These are phyloP conservation scores for Aurelia sp. DNA, from an alignment of 30 jellyfish, hydroid and myxozoan species.

Conservation along the genomic window DNA sequence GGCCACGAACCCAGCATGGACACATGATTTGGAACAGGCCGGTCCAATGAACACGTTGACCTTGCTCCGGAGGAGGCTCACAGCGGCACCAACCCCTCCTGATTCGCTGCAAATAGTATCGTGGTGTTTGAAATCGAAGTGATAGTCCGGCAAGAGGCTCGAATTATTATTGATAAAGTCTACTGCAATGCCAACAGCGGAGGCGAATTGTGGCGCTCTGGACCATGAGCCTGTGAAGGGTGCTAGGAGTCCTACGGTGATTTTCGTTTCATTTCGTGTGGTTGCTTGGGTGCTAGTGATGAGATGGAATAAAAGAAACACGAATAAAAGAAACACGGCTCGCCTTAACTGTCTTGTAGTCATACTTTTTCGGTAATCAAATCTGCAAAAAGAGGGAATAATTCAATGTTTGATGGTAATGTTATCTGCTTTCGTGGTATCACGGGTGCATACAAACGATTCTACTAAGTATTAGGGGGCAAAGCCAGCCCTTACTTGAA, in stretches of 20 bases:
- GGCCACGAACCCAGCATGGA: constrained; percentile 84
- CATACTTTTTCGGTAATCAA: too few species aligned
- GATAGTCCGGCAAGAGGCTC: constrained; percentile 42
- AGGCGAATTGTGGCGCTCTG: constrained; percentile 80
- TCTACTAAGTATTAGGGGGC: too few species aligned
- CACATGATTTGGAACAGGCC: constrained; percentile 84
- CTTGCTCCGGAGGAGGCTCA: constrained; percentile 53
- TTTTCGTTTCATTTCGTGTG: constrained; percentile 4
- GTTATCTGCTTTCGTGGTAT: too few species aligned
- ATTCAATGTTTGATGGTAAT: too few species aligned
- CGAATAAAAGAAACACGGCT: background rate
- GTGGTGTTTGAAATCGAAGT: constrained; percentile 27
- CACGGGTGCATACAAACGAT: too few species aligned
- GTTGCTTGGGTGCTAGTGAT: background rate
- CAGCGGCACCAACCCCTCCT: constrained; percentile 85
- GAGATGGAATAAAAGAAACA: background rate
- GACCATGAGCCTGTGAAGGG: constrained; percentile 84
- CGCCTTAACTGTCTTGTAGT: too few species aligned
- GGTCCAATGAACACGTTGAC: constrained; percentile 91
- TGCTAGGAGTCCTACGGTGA: constrained; percentile 76
- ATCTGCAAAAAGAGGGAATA: too few species aligned
- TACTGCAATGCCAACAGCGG: constrained; percentile 79
- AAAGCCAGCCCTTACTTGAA: too few species aligned
- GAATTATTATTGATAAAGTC: constrained; percentile 82
- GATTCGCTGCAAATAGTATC: constrained; percentile 79